phyloP scores from a whole-genome alignment of 2,888 invertebrate species.

The Malthinus seriepunctatus region DNA sequence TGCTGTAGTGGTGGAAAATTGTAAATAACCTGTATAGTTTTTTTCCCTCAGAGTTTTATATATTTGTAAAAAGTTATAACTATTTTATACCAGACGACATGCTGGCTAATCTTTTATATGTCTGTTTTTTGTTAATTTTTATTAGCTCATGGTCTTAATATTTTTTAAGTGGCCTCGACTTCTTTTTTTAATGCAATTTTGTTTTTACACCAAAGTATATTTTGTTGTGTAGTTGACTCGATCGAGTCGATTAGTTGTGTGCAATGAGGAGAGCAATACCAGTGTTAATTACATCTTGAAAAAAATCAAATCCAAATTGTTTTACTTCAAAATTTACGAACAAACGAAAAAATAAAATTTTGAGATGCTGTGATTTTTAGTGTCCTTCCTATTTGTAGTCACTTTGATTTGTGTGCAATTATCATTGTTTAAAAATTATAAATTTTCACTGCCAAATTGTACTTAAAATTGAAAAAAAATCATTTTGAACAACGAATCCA shows the following conservation, averaged over 20 bases:
- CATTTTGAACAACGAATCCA: too few relatives aligned
- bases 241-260: constrained; percentile 3
- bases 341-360: not conserved
- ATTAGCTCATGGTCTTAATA: constrained; percentile 1
- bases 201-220: constrained; percentile 15
- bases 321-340: not conserved
- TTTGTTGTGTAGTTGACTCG: constrained; percentile 1
- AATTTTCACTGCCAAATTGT: not conserved
- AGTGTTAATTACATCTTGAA: not conserved
- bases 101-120: constrained; percentile 10
- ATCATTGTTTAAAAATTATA: not conserved
- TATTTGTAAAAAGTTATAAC: constrained; percentile 5
- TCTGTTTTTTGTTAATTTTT: constrained; percentile 2
- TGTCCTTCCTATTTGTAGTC: constrained; percentile 1
- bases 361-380: not conserved
- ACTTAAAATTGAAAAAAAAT: too few relatives aligned
- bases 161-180: not conserved
- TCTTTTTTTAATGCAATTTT: constrained; percentile 14
- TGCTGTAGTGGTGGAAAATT: constrained; percentile 1
- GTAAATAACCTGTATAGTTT: constrained; percentile 11
- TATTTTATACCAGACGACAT: constrained; percentile 1
- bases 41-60: constrained; percentile 16
- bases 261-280: constrained; percentile 14
- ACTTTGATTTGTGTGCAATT: constrained; percentile 1
- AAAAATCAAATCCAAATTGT: constrained; percentile 1